Evolutionary conservation across 2,113 vertebrate genomes (phyloP).

Genomic region (Todiramphus saurophagus): DNA sequence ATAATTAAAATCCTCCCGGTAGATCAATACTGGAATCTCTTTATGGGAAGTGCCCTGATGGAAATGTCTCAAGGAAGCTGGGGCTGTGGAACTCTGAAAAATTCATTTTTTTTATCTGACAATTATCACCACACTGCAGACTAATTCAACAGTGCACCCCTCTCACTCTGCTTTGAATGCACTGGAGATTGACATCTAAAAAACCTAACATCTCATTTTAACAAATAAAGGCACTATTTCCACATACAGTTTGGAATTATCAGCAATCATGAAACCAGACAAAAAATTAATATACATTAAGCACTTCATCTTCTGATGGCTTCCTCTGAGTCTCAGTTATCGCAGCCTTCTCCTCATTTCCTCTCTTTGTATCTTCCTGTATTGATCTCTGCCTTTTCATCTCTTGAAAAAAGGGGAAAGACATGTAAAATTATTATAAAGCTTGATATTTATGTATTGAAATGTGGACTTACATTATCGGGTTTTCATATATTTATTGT

Average conservation of each 20-base stretch:
- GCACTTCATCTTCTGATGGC: conserved; percentile 96
- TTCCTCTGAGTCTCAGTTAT: conserved; percentile 86
- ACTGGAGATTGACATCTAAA: conserved; percentile 86
- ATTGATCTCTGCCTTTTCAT: conserved; percentile 95
- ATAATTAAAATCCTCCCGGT: conserved; percentile 92
- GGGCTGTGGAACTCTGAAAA: conserved; percentile 84
- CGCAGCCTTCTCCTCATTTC: conserved; percentile 84
- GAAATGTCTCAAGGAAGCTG: conserved; percentile 87
- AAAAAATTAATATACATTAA: conserved; percentile 88
- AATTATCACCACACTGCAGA: conserved; percentile 88
- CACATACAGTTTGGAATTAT: conserved; percentile 85
- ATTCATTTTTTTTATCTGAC: conserved; percentile 90
- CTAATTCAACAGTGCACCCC: conserved; percentile 85
- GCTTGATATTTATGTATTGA: conserved; percentile 83
- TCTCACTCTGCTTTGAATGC: conserved; percentile 85
- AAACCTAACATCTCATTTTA: conserved; percentile 88
- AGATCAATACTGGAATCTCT: conserved; percentile 94
- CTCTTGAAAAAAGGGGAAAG: conserved; percentile 83
- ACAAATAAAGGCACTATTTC: conserved; percentile 86
- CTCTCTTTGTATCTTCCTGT: conserved; percentile 91
- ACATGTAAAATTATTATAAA: conserved; percentile 85
- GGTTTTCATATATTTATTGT: conserved; percentile 67
- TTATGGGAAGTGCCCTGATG: conserved; percentile 87
- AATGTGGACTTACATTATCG: conserved; percentile 75
- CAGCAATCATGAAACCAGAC: conserved; percentile 88